A percentile compares a stretch with the other conserved stretches of the same genome.
Evolutionary conservation across 2,113 vertebrate genomes (phyloP).

Genomic region (Nettapus auritus): DNA sequence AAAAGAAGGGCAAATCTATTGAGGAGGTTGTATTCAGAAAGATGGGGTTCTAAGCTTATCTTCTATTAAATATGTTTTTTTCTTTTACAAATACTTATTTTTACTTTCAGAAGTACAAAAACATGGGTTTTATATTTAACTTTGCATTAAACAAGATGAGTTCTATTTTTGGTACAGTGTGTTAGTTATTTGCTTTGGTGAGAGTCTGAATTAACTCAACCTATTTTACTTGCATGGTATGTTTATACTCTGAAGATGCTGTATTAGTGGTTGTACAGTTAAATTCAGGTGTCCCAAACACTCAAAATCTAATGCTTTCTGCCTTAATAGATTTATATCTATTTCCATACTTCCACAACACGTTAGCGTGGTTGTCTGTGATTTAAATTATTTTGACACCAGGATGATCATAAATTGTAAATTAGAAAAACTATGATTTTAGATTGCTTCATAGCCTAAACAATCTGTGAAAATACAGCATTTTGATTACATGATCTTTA

Average conservation of each 20-base stretch:
- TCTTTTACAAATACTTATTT: not conserved
- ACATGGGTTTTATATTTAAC: not conserved
- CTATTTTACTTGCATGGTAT: not conserved
- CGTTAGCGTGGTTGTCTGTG: not conserved
- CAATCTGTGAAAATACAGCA: rapidly evolving
- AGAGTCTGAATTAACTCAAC: not conserved
- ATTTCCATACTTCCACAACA: not conserved
- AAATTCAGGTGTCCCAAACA: not conserved
- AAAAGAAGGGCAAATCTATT: not conserved
- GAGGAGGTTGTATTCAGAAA: not conserved
- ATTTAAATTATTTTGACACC: not conserved
- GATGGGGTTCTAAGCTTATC: not conserved
- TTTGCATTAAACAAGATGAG: not conserved
- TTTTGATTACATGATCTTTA: not conserved
- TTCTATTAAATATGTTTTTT: not conserved
- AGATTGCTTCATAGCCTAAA: not conserved
- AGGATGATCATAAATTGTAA: not conserved
- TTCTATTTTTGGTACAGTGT: not conserved
- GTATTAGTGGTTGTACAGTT: not conserved
- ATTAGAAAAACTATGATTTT: not conserved
- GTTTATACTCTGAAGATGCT: not conserved
- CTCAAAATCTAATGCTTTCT: not conserved
- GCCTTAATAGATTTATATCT: not conserved
- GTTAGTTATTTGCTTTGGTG: not conserved
- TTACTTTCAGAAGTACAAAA: not conserved